Percentiles rank a stretch among this genome's conserved stretches.
These are phyloP conservation scores for Elephas maximus DNA, from an alignment of 2,113 vertebrate genomes.

Conservation along the genomic window DNA sequence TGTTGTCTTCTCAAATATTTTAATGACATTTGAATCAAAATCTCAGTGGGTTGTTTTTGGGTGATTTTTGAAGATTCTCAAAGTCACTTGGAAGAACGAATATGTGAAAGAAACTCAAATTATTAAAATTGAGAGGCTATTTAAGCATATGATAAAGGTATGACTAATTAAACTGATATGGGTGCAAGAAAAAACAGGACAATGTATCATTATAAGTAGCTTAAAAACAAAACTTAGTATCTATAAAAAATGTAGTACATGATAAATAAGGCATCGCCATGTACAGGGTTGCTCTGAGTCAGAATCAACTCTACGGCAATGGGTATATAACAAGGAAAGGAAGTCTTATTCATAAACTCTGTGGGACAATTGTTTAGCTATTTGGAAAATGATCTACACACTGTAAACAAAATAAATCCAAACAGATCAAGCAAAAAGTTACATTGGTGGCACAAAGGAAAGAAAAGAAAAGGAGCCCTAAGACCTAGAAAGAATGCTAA, in stretches of 20 bases:
- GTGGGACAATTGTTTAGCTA: neutral
- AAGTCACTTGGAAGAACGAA: constrained; percentile 41
- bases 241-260: neutral
- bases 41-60: neutral
- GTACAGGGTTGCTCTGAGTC: no score
- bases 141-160: neutral
- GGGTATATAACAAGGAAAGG: neutral
- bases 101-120: constrained; percentile 17
- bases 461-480: neutral
- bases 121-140: neutral
- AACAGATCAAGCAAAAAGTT: constrained; percentile 38
- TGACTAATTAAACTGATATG: neutral
- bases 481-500: constrained; percentile 37
- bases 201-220: neutral
- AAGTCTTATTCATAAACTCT: neutral
- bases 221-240: neutral
- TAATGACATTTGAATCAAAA: constrained; percentile 46
- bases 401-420: constrained; percentile 12
- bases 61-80: neutral
- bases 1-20: neutral
- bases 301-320: no score
- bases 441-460: neutral
- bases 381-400: constrained; percentile 41
- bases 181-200: neutral
- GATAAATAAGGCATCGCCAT: neutral